These are phyloP conservation scores for Morone chrysops DNA, from an alignment of 2,113 vertebrate genomes.

Conservation along the genomic window DNA sequence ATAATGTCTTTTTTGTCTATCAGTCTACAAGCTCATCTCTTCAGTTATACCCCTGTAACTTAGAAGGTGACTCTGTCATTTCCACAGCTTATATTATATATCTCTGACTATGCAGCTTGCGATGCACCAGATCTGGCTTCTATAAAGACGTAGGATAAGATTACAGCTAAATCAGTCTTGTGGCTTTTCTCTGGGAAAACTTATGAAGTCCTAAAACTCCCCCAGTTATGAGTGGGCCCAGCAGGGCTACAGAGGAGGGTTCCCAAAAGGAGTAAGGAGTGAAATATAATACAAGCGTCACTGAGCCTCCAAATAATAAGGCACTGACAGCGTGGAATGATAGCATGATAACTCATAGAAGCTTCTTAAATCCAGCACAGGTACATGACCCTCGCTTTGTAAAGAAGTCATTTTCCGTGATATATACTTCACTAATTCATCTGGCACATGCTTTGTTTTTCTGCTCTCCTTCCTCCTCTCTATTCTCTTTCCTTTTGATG, in stretches of 20 bases:
- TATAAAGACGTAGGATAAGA: constrained; percentile 86
- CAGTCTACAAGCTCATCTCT: constrained; percentile 48
- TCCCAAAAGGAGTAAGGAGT: constrained; percentile 79
- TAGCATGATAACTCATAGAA: constrained; percentile 94
- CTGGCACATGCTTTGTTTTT: constrained; percentile 83
- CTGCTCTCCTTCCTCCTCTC: constrained; percentile 25
- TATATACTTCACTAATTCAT: constrained; percentile 90
- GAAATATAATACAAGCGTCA: constrained; percentile 92
- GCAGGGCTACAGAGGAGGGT: constrained; percentile 75
- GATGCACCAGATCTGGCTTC: constrained; percentile 83
- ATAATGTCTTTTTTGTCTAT: background rate
- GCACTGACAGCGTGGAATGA: constrained; percentile 93
- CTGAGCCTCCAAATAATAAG: constrained; percentile 93
- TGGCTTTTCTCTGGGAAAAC: constrained; percentile 84
- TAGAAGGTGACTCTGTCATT: constrained; percentile 65
- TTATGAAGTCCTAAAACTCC: constrained; percentile 85
- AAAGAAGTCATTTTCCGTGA: constrained; percentile 91
- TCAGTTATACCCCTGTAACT: constrained; percentile 34
- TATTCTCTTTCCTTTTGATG: constrained; percentile 75
- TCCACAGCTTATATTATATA: constrained; percentile 65
- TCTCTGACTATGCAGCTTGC: constrained; percentile 50
- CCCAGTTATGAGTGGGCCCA: constrained; percentile 82
- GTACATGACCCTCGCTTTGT: constrained; percentile 91
- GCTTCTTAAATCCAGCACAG: constrained; percentile 89
- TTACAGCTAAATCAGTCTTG: constrained; percentile 86